These are phyloP conservation scores for Ataeniobius toweri DNA, from an alignment of 2,797 vertebrate genomes.

Conservation along the genomic window DNA sequence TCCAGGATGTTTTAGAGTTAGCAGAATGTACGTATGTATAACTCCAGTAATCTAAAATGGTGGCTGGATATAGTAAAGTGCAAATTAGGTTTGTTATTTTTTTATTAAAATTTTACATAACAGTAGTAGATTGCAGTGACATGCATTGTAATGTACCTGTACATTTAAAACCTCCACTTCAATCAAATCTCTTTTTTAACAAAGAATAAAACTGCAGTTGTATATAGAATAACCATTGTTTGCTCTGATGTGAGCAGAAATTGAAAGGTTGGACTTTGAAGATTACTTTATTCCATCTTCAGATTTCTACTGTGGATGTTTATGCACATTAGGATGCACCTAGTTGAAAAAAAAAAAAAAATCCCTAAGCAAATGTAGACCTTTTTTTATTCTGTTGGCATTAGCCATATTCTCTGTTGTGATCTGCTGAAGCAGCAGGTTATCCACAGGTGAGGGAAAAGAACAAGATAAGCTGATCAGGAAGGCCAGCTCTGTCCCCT, in stretches of 20 bases:
- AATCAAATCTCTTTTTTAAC: not conserved
- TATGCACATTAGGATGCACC: not conserved
- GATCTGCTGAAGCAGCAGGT: not conserved
- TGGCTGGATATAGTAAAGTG: not conserved
- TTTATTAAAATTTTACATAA: not conserved
- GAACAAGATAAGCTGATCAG: conserved; percentile 1
- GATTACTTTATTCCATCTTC: not conserved
- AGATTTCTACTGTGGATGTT: not conserved
- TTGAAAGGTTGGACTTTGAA: not conserved
- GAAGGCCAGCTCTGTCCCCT: not conserved
- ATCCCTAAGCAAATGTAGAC: not conserved
- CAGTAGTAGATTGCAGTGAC: not conserved
- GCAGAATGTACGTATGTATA: not conserved
- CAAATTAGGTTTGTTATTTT: not conserved
- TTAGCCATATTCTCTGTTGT: not conserved
- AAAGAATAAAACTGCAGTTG: not conserved
- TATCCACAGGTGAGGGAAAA: conserved; percentile 1
- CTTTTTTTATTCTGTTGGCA: not conserved
- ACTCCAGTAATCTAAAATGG: not conserved
- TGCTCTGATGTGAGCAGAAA: not conserved
- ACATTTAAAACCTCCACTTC: not conserved
- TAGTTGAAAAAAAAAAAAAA: not conserved
- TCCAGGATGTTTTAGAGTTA: not conserved
- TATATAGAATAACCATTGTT: not conserved
- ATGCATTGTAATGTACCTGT: not conserved